Evolutionary conservation across 2,888 invertebrate species (phyloP), one percentile per base, ranked within the genome.

Genomic region (Cheilosia vulpina): DNA sequence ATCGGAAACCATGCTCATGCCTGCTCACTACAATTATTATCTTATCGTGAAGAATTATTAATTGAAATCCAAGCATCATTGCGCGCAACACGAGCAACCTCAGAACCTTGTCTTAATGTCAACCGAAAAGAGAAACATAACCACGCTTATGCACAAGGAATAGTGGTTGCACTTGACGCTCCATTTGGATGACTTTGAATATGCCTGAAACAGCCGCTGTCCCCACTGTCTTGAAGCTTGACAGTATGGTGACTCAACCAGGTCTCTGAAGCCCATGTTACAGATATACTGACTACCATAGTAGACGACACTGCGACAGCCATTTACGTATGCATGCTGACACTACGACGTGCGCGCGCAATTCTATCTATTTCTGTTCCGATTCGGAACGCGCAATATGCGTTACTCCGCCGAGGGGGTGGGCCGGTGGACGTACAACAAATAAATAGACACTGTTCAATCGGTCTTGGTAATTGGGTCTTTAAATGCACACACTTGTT

Each of bases 401-500:
- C 81, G 85, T 85, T 62, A 34, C 50, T 45, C 27, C 34, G 55
- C 11, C 17, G 58, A 41, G 38, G 57, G 19, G 57, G 50, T 60
- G 52, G 9, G 52, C 45, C 4, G 73, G 52, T 43, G 34, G 52
- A 15, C 15, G 50, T 19, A 50, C 45, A 68, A 27, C 27, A 27
- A 63, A 69, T 52, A 75, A 57, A 73, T 69, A 68, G 55, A 55
- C 50, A 63, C 31, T 17, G 45, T 19, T 87, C 87, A 87, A 77
- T 87, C 87, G 87, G 87, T 87, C 87, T 82, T 87, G 82, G 77
- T 87, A 87, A 87, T 73, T 87, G 77, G 78, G 87, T 82, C 82
- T 78, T 77, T 66, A 85, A 80, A 75, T 50, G 50, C 55, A 47
- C 63, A 50, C 52, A 27, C 24, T 38, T 34, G 21, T 38, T 38